Evolutionary conservation across 2,797 vertebrate species (phyloP).

Genomic region (Cichlasoma orientale): DNA sequence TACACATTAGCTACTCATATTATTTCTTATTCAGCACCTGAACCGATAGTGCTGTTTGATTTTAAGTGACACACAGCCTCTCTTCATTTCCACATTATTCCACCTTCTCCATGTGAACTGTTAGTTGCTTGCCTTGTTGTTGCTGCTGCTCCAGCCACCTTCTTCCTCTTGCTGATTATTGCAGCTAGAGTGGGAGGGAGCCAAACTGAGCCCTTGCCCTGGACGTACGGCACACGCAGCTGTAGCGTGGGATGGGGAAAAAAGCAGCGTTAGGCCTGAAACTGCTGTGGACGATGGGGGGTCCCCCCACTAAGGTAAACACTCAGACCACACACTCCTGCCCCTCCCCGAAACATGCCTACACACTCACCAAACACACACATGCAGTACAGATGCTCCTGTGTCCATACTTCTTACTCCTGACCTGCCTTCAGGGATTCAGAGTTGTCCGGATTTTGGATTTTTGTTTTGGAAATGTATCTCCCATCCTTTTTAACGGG

Average conservation of each 20-base stretch:
- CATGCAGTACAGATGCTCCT: constrained; percentile 40
- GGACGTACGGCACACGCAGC: constrained; percentile 83
- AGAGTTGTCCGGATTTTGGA: constrained; percentile 47
- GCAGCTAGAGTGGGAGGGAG: constrained; percentile 87
- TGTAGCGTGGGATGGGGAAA: constrained; percentile 86
- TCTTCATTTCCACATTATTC: constrained; percentile 71
- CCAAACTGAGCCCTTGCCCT: constrained; percentile 83
- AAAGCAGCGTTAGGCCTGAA: constrained; percentile 86
- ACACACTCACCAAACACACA: constrained; percentile 52
- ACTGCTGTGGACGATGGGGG: constrained; percentile 84
- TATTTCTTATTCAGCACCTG: constrained; percentile 37
- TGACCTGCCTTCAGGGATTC: constrained; percentile 48
- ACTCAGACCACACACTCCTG: constrained; percentile 82
- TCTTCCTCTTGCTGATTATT: constrained; percentile 89
- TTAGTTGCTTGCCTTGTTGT: constrained; percentile 85
- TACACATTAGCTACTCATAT: constrained; percentile 38
- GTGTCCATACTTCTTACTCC: constrained; percentile 38
- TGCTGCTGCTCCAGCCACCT: constrained; percentile 87
- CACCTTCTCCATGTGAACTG: constrained; percentile 81
- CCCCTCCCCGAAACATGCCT: constrained; percentile 69
- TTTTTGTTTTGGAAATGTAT: constrained; percentile 30
- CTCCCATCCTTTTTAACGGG: constrained; percentile 21
- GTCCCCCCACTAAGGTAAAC: constrained; percentile 85
- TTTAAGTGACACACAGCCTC: constrained; percentile 68
- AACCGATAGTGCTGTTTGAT: constrained; percentile 54